Evolutionary conservation across 1,140 invertebrate species (phyloP).

Genomic region (Drosophila repletoides): DNA sequence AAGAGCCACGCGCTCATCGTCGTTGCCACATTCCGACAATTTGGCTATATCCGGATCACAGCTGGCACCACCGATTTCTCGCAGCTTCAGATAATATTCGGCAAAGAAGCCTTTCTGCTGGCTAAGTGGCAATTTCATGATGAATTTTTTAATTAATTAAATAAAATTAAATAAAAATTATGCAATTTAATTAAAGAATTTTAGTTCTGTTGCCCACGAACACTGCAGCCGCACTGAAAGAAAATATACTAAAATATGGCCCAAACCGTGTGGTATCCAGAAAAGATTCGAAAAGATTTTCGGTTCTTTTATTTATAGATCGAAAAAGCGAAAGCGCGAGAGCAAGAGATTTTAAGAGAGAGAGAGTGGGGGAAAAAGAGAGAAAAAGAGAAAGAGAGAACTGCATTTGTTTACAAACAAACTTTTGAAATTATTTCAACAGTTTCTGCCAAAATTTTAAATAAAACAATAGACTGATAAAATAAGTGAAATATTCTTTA

Average conservation of each 20-base stretch:
- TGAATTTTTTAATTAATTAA: conserved; percentile 11
- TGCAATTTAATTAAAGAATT: conserved; percentile 49
- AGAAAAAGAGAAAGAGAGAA: background rate
- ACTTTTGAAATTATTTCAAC: background rate
- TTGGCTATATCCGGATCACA: conserved; percentile 59
- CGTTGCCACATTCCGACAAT: conserved; percentile 56
- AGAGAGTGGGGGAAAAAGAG: background rate
- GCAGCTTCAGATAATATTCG: conserved; percentile 75
- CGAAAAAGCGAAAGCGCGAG: conserved; percentile 28
- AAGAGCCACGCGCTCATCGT: conserved; percentile 73
- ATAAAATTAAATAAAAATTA: conserved; percentile 36
- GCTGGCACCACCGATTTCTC: conserved; percentile 39
- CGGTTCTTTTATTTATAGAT: conserved; percentile 63
- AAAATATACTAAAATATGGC: conserved; percentile 23
- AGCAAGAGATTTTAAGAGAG: background rate
- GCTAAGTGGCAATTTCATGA: conserved; percentile 67
- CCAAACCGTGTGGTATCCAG: conserved; percentile 61
- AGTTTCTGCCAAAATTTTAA: background rate
- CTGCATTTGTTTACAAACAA: conserved; percentile 46
- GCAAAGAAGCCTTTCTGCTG: conserved; percentile 71
- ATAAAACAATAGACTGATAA: too few species aligned
- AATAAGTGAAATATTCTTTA: too few species aligned
- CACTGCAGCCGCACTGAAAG: conserved; percentile 62
- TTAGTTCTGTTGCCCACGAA: conserved; percentile 35
- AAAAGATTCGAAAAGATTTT: conserved; percentile 33